phyloP scores from a whole-genome alignment of 2,888 invertebrate genomes.

The Dioctria rufipes region DNA sequence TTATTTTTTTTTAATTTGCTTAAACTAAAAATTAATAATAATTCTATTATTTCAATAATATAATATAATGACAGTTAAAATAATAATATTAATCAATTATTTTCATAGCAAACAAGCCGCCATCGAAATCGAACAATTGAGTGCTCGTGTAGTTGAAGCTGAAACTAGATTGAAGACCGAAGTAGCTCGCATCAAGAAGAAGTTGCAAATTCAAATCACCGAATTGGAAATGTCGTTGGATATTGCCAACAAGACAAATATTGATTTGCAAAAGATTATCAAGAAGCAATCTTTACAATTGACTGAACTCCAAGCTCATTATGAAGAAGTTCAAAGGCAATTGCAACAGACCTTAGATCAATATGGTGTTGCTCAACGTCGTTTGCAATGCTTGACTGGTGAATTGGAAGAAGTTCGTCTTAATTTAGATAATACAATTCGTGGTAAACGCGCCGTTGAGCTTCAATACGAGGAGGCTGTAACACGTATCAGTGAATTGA shows the following conservation, averaged over 20 bases:
- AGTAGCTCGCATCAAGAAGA: conserved; percentile 98
- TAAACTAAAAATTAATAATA: too few relatives aligned
- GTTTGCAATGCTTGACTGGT: conserved; percentile 90
- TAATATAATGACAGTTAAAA: too few relatives aligned
- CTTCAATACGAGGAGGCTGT: conserved; percentile 91
- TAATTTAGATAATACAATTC: conserved; percentile 92
- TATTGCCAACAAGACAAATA: conserved; percentile 98
- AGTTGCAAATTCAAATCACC: conserved; percentile 97
- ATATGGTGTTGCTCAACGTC: conserved; percentile 90
- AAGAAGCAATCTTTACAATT: conserved; percentile 96
- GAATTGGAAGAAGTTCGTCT: conserved; percentile 97
- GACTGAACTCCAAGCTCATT: conserved; percentile 93
- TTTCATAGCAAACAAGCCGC: conserved; percentile 91
- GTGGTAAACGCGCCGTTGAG: conserved; percentile 92
- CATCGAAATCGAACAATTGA: conserved; percentile 97
- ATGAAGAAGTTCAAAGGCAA: conserved; percentile 97
- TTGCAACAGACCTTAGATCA: conserved; percentile 96
- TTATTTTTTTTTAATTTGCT: conserved; percentile 1
- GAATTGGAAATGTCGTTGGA: conserved; percentile 97
- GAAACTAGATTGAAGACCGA: conserved; percentile 97
- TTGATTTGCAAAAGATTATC: conserved; percentile 96
- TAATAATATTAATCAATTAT: too few relatives aligned
- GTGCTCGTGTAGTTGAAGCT: conserved; percentile 94
- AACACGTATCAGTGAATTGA: conserved; percentile 94
- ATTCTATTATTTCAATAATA: too few relatives aligned